These are phyloP conservation scores for Gopherus flavomarginatus DNA, from an alignment of 2,113 vertebrate species.

Conservation along the genomic window DNA sequence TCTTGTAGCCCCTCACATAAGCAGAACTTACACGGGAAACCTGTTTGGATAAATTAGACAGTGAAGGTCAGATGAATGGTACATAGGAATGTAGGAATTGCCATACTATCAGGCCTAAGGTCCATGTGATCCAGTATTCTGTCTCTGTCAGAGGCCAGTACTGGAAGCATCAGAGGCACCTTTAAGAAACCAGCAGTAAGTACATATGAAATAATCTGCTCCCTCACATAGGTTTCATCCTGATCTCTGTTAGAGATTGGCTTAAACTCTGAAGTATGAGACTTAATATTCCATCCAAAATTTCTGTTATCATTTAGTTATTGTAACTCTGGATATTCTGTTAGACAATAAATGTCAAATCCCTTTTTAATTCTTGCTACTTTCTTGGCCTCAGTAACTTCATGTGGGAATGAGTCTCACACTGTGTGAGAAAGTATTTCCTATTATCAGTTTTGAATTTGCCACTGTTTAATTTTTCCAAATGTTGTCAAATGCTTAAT, in stretches of 20 bases:
- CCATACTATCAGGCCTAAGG: not conserved
- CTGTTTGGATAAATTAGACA: not conserved
- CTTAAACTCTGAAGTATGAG: not conserved
- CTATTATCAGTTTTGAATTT: not conserved
- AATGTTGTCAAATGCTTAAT: not conserved
- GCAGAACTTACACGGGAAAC: not conserved
- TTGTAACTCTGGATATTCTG: not conserved
- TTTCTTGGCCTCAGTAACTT: not conserved
- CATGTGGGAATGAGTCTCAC: not conserved
- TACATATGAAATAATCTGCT: not conserved
- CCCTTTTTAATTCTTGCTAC: not conserved
- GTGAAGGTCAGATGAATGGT: not conserved
- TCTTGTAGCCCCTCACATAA: not conserved
- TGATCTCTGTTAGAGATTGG: not conserved
- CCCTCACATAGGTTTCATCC: not conserved
- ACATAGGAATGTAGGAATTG: not conserved
- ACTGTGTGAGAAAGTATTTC: not conserved
- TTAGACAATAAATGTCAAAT: not conserved
- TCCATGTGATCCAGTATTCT: not conserved
- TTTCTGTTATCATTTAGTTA: not conserved
- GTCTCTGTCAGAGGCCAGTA: not conserved
- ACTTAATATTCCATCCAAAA: not conserved
- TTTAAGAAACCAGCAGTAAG: too few relatives aligned
- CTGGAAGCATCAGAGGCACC: not conserved
- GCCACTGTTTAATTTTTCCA: not conserved